Evolutionary conservation across 2,113 vertebrate species (phyloP), one percentile per base, ranked within the genome.

Genomic region (Cyprinus carpio): DNA sequence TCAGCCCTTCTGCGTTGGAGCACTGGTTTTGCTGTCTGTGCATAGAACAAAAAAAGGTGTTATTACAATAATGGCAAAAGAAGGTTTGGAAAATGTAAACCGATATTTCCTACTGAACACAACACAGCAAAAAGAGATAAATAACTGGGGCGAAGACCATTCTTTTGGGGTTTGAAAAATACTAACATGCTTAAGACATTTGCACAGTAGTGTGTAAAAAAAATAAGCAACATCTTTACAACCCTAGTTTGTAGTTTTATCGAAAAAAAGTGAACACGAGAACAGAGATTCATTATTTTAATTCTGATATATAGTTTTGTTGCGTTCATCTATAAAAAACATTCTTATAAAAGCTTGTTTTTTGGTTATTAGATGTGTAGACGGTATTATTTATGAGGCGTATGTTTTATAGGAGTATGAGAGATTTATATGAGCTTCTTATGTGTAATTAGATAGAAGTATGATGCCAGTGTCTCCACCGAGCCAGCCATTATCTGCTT

Each of bases 401-500:
- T 20, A 15, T 60, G 23, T 10, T 9, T 40, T 64, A 12, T 29
- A 25, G 37, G 25, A 27, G n/a, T 8, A 2, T 65, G 58, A 80
- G 58, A n/a, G 15, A 2, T 65, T 27, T 80, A 0, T 15, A 4
- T 46, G 58, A n/a, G 2, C 15, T 46, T 27, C 56, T 62, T 23
- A 40, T 80, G 37, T 64, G 77, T 80, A 25, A 43, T 80, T 65
- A 58, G 71, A 46, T 43, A n/a, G 54, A 43, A 62, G 31, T 23
- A 75, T 60, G 49, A 56, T 29, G 56, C 1, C 27, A 37, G n/a
- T 46, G 51, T 40, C 23, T 60, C 31, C 56, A 79, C 56, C 31
- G 13, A 46, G 34, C 58, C n/a, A n/a, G n/a, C n/a, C 78, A 80
- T 80, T 65, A 64, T 64, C 78, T 20, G n/a, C 37, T 64, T 60